Conservation (phyloP, 2,888 invertebrate species). For the Leptinotarsa peninsularis region DNA sequence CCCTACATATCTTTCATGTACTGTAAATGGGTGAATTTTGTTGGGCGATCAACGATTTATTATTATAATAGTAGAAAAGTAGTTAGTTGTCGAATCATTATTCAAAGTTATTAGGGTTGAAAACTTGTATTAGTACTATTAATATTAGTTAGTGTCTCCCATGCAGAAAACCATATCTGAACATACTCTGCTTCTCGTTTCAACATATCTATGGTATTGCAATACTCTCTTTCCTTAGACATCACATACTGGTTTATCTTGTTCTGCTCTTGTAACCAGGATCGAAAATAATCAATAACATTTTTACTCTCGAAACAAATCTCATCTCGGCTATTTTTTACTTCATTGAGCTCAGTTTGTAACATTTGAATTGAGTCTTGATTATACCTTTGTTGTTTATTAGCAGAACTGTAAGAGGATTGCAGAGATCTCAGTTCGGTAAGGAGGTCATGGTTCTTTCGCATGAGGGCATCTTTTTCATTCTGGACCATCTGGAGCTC, state of each 20-base stretch:
- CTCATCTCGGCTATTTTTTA: slow-evolving; percentile 58
- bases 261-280: slow-evolving; percentile 64
- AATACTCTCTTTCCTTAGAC: slow-evolving; percentile 53
- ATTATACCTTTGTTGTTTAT: slow-evolving; percentile 54
- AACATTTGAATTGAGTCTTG: slow-evolving; percentile 56
- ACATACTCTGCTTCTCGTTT: slow-evolving; percentile 56
- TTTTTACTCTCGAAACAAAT: slow-evolving; percentile 62
- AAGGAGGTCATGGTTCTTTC: slow-evolving; percentile 57
- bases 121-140: no score
- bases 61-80: no score
- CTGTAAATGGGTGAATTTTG: no score
- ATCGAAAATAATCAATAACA: slow-evolving; percentile 60
- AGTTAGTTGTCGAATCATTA: no score
- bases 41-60: no score
- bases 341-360: slow-evolving; percentile 59
- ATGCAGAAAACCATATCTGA: background rate
- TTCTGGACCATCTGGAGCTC: slow-evolving; percentile 50
- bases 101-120: no score
- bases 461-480: slow-evolving; percentile 57
- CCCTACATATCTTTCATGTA: no score
- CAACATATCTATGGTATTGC: slow-evolving; percentile 54
- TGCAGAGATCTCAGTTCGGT: slow-evolving; percentile 57
- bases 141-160: no score
- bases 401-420: slow-evolving; percentile 47
- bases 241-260: slow-evolving; percentile 58